Evolutionary conservation across 64 coral and sea anemone species (phyloP), one percentile per base, ranked within the genome.

Genomic region (Porites australiensis): DNA sequence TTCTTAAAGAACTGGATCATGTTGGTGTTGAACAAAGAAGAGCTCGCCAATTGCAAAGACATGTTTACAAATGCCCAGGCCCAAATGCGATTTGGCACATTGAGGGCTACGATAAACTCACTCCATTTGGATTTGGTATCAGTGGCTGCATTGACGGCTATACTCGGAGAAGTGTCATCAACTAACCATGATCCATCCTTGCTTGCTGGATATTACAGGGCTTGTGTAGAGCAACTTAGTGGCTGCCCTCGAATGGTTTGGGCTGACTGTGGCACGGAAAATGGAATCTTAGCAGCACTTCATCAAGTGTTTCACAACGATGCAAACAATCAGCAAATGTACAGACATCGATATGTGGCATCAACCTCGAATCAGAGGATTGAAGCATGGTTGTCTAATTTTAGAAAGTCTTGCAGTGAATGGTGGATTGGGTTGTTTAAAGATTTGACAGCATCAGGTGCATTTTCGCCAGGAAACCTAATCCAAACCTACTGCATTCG

Each of bases 121-220:
- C 16, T 77, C 50, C 6, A 55, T 78, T 78, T n/a, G 75, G 75
- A 16, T 78, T 78, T 78, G 75, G 75, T 18, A 78, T 78, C 20
- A 78, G 75, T 57, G 75, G 75, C 21, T 78, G 75, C 18, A 78
- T 57, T 78, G 75, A 78, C 51, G 51, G 75, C 21, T 78, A 78
- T 51, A 58, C 75, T 57, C 50, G 43, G 47, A 78, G 44, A 73
- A 13, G 70, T 73, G 23, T 37, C 70, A 73, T 44, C 37, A 23
- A 73, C 27, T 43, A 73, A 78, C 58, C 75, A 78, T 21, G 75
- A 78, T 78, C 50, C 51, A 8, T 57, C 50, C 50, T 16, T 78
- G 16, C 58, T 78, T 79, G 54, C 54, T 79, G 77, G 77, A 8
- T 79, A 79, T 79, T 79, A 59, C 60, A 79, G 61, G 77, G 60